Conservation (phyloP, 2,113 vertebrate genomes). For the Cyanocitta stelleri region DNA sequence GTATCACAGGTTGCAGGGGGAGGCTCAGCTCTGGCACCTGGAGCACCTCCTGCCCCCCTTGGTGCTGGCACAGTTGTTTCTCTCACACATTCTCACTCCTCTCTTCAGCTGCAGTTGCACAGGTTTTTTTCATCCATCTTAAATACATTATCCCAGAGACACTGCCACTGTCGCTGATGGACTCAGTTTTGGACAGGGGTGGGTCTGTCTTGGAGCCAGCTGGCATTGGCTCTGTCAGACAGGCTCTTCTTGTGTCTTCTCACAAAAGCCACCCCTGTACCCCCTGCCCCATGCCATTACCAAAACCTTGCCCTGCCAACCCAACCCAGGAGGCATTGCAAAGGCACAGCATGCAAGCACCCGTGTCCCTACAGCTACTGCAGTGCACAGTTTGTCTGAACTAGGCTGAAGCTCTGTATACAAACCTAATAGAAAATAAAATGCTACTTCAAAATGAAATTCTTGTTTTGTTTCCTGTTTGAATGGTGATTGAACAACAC, state of each 20-base stretch:
- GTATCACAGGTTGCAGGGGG: neutral
- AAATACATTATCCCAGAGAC: accelerated
- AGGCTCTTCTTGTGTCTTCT: neutral
- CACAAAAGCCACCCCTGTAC: neutral
- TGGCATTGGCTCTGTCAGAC: neutral
- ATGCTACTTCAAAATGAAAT: constrained; percentile 18
- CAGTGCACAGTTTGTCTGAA: neutral
- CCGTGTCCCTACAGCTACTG: neutral
- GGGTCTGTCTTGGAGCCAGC: neutral
- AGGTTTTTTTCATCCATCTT: neutral
- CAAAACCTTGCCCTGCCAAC: neutral
- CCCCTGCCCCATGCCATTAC: accelerated
- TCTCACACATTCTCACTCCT: neutral
- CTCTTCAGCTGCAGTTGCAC: neutral
- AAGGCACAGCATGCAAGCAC: neutral
- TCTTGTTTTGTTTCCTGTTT: constrained; percentile 8
- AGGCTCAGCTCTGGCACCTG: neutral
- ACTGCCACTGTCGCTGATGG: neutral
- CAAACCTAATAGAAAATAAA: constrained; percentile 61
- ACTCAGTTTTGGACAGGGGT: neutral
- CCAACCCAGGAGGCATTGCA: neutral
- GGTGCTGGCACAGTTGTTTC: neutral
- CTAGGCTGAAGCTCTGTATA: constrained; percentile 27
- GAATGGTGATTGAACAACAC: neutral
- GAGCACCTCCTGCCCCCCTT: neutral